Evolutionary conservation across 1,140 invertebrate genomes (phyloP), one percentile per base, ranked within the genome.

Genomic region (Drosophila bocki): DNA sequence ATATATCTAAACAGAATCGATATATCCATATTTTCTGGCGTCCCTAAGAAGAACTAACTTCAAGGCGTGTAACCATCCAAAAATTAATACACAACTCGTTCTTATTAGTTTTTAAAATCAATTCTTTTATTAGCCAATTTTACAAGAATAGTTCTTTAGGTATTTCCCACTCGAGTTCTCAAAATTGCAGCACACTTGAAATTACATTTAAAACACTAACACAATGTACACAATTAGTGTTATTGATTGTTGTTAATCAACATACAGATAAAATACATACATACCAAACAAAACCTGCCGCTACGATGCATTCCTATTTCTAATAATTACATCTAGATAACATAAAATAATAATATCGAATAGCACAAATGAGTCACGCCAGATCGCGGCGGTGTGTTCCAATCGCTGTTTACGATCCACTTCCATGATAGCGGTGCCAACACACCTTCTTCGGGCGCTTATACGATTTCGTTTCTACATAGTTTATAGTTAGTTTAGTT

Each of bases 91-190:
- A 33, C n/a, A 51, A 2, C 22, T 22, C 22, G 22, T 11, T 15
- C 0, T 42, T 17, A n/a, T 32, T 63, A 60, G 19, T 72, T 60
- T 88, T 78, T 64, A 80, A 81, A 87, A 75, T 82, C 57, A 86
- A 90, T 82, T 79, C 39, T 80, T 85, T 91, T 86, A 91, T 91
- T 91, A 84, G 90, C 90, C 82, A 78, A 91, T 86, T 86, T 91
- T 84, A 91, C 88, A 91, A 91, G 88, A 91, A 91, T 91, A 90
- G 88, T 91, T 86, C 54, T 76, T 75, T 78, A 75, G 75, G 65
- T 87, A 56, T 75, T 75, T 87, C 62, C 70, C 70, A 67, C 76
- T 61, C 48, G 68, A 63, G 50, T 67, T 78, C 71, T 61, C 39
- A 17, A 68, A 70, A 68, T 54, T 54, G 48, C 48, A 51, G 59